phyloP scores from a whole-genome alignment of 2,888 invertebrate species.

The Calameuta pallipes region DNA sequence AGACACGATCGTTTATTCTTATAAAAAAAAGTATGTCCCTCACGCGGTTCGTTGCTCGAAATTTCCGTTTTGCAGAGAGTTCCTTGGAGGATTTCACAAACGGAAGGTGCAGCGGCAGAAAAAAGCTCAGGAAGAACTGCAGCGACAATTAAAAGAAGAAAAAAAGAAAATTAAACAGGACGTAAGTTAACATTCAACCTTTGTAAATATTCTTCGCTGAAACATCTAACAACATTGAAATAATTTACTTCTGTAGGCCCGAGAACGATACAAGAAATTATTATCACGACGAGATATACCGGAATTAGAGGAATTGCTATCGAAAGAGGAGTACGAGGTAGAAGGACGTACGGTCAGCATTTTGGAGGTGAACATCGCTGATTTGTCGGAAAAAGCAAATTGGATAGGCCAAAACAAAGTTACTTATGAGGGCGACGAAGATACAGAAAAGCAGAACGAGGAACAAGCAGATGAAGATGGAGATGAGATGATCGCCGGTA shows the following conservation, averaged over 20 bases:
- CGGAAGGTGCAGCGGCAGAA: constrained; percentile 81
- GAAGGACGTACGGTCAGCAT: constrained; percentile 84
- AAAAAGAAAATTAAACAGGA: constrained; percentile 80
- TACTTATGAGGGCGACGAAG: constrained; percentile 46
- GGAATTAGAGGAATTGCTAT: constrained; percentile 75
- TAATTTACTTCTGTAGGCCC: constrained; percentile 62
- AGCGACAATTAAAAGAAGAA: constrained; percentile 79
- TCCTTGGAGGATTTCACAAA: constrained; percentile 84
- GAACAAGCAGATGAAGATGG: constrained; percentile 52
- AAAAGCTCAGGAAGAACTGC: constrained; percentile 79
- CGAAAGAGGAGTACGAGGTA: constrained; percentile 78
- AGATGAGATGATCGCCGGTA: constrained; percentile 66
- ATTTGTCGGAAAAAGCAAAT: constrained; percentile 76
- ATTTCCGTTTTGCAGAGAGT: constrained; percentile 72
- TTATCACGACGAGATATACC: constrained; percentile 79
- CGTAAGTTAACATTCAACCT: constrained; percentile 25
- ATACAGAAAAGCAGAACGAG: constrained; percentile 47
- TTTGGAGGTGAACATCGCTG: constrained; percentile 78
- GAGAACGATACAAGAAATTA: constrained; percentile 78
- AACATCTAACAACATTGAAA: neutral
- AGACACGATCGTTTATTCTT: neutral
- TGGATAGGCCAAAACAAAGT: constrained; percentile 80
- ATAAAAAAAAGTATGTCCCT: constrained; percentile 1
- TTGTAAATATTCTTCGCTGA: constrained; percentile 2
- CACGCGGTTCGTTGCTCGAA: neutral